A percentile compares a stretch with the other conserved stretches of the same genome.
Evolutionary conservation across 2,113 vertebrate genomes (phyloP).

Genomic region (Platichthys flesus): DNA sequence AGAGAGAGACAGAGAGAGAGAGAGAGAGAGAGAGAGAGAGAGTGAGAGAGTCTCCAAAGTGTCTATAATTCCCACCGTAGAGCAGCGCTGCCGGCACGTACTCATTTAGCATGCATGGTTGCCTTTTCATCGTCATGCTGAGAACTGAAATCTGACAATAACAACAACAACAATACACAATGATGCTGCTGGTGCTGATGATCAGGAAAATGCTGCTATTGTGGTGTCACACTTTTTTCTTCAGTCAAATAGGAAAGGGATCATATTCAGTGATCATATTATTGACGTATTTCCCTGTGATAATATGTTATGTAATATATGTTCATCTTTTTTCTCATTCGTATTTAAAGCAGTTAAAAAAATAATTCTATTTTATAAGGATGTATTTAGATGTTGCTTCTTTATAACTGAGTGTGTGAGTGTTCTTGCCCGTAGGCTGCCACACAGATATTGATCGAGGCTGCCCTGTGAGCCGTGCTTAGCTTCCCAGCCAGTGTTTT

Average conservation of each 20-base stretch:
- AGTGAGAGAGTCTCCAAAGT: slow-evolving; percentile 55
- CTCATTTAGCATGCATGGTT: slow-evolving; percentile 75
- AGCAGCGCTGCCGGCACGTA: slow-evolving; percentile 52
- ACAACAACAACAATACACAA: slow-evolving; percentile 37
- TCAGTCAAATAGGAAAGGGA: background rate
- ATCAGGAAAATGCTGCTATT: slow-evolving; percentile 44
- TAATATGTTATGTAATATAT: background rate
- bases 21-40: slow-evolving; percentile 23
- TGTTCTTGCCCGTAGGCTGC: slow-evolving; percentile 9
- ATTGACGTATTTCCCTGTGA: background rate
- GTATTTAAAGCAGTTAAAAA: background rate
- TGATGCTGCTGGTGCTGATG: slow-evolving; percentile 48
- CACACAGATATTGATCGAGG: slow-evolving; percentile 36
- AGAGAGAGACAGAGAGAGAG: background rate
- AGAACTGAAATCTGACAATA: slow-evolving; percentile 63
- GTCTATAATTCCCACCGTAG: slow-evolving; percentile 69
- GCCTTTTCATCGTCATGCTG: slow-evolving; percentile 67
- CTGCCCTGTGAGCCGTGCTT: slow-evolving; percentile 37
- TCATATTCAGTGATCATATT: background rate
- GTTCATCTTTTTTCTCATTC: background rate
- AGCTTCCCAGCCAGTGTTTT: slow-evolving; percentile 43
- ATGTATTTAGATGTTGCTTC: background rate
- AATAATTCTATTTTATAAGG: too few relatives aligned
- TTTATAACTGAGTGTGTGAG: background rate
- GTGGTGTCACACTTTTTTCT: background rate